A percentile compares a stretch with the other conserved stretches of the same genome.
Conservation (phyloP, 2,797 vertebrate species). For the Rousettus madagascariensis region DNA sequence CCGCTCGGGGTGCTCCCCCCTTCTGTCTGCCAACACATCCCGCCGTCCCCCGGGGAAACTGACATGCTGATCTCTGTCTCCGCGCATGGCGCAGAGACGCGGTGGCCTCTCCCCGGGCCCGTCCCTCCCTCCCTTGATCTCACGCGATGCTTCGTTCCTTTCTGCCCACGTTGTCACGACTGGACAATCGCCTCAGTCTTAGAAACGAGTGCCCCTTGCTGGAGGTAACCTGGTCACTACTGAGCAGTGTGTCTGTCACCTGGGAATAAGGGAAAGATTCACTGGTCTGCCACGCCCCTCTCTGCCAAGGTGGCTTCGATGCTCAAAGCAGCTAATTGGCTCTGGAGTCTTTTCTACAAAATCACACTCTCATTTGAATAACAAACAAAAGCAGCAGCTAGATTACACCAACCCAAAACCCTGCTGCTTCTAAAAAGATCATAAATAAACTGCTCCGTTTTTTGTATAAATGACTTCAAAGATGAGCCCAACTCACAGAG, state of each 20-base stretch:
- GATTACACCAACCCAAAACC: not conserved
- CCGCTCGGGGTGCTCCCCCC: not conserved
- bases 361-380: not conserved
- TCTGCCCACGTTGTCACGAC: not conserved
- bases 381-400: not conserved
- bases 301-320: not conserved
- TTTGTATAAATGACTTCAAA: constrained; percentile 19
- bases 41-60: no score
- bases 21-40: not conserved
- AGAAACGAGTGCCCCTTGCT: not conserved
- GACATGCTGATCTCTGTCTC: not conserved
- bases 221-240: not conserved
- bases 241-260: not conserved
- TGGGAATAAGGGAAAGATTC: not conserved
- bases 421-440: not conserved
- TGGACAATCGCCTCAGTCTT: not conserved
- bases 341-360: not conserved
- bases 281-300: not conserved
- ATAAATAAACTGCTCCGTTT: not conserved
- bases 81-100: not conserved
- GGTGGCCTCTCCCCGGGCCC: not conserved
- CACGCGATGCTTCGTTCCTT: not conserved
- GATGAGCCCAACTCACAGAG: not conserved
- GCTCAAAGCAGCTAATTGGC: not conserved
- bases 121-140: not conserved